phyloP scores from a whole-genome alignment of 1,140 invertebrate species.

The Eueides isabella region DNA sequence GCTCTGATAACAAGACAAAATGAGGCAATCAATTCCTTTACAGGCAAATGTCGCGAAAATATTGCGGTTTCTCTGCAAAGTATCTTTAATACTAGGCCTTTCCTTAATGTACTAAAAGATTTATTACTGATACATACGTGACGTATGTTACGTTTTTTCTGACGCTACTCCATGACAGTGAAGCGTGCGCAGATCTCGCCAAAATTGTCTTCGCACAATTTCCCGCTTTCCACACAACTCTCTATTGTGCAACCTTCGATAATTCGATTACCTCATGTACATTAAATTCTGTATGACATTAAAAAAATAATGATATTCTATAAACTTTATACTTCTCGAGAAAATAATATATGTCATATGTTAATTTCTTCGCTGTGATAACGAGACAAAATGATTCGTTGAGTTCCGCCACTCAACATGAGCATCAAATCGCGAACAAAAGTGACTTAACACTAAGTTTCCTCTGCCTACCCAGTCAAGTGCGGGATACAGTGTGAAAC shows the following conservation, averaged over 20 bases:
- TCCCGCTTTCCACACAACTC: conserved; percentile 72
- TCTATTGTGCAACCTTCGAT: conserved; percentile 63
- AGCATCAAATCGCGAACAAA: too few species aligned
- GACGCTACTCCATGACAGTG: conserved; percentile 50
- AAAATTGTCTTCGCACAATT: conserved; percentile 75
- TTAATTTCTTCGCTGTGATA: neutral
- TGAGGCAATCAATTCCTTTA: too few species aligned
- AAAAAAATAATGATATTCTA: too few species aligned
- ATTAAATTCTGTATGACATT: neutral
- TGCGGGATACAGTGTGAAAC: neutral
- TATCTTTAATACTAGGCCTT: too few species aligned
- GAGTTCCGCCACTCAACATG: neutral
- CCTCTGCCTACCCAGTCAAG: too few species aligned
- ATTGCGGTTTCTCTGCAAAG: too few species aligned
- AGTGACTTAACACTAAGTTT: neutral
- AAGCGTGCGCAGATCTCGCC: conserved; percentile 71
- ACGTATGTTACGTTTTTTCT: conserved; percentile 21
- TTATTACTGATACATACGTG: too few species aligned
- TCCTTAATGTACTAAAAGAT: too few species aligned
- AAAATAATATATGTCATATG: too few species aligned
- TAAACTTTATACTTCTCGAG: too few species aligned
- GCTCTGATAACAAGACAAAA: too few species aligned
- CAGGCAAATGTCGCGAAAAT: too few species aligned
- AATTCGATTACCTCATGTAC: conserved; percentile 65
- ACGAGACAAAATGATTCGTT: neutral